A percentile compares a stretch with the other conserved stretches of the same genome.
These are phyloP conservation scores for Eurosta solidaginis DNA, from an alignment of 1,140 invertebrate species.

Conservation along the genomic window DNA sequence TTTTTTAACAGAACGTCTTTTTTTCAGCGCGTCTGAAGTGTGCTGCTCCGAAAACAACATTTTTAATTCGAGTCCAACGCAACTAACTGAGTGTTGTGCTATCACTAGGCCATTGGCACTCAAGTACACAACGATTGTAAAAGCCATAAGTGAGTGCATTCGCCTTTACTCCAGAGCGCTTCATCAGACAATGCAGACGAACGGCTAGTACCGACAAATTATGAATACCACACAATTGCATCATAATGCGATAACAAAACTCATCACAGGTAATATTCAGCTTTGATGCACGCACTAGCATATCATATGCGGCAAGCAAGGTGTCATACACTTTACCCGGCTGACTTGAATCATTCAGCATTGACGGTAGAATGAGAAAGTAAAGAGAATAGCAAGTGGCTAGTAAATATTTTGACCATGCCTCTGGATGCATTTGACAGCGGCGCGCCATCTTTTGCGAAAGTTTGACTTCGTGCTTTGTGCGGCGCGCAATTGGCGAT, in stretches of 20 bases:
- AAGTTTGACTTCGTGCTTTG: conserved; percentile 92
- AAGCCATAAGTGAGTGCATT: conserved; percentile 97
- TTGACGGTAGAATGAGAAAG: conserved; percentile 92
- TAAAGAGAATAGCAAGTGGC: conserved; percentile 93
- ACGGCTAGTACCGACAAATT: conserved; percentile 93
- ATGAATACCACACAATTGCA: conserved; percentile 96
- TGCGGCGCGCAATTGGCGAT: conserved; percentile 88
- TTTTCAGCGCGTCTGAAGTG: conserved; percentile 77
- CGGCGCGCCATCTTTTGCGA: conserved; percentile 86
- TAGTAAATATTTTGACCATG: conserved; percentile 90
- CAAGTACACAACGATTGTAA: conserved; percentile 79
- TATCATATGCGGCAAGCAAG: conserved; percentile 82
- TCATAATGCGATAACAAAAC: conserved; percentile 96
- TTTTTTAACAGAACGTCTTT: conserved; percentile 62
- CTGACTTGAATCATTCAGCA: conserved; percentile 62
- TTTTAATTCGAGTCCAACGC: conserved; percentile 92
- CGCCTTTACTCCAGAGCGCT: conserved; percentile 88
- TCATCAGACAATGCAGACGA: conserved; percentile 94
- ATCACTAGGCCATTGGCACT: conserved; percentile 92
- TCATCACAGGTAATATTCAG: conserved; percentile 87
- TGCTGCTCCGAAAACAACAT: conserved; percentile 89
- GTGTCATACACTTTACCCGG: conserved; percentile 75
- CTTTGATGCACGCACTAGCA: conserved; percentile 84
- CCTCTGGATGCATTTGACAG: conserved; percentile 74
- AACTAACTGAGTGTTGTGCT: conserved; percentile 79